phyloP scores from a whole-genome alignment of 2,113 vertebrate species.

The Paradoxurus hermaphroditus region DNA sequence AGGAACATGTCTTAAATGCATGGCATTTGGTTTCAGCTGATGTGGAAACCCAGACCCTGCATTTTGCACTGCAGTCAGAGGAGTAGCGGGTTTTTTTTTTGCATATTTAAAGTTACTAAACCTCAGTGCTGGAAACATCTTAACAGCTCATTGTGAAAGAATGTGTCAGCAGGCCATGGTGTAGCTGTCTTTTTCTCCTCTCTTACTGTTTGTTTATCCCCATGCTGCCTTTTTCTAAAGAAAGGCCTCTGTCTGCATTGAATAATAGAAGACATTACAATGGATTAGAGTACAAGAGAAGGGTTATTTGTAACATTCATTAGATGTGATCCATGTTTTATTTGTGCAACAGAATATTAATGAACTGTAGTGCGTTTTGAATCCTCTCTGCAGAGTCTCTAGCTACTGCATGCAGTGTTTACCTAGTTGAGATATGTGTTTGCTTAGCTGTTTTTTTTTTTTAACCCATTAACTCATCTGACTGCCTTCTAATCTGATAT shows the following conservation, averaged over 20 bases:
- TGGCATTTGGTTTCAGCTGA: slow-evolving; percentile 82
- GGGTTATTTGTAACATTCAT: slow-evolving; percentile 73
- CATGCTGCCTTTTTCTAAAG: slow-evolving; percentile 78
- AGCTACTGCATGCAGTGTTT: slow-evolving; percentile 79
- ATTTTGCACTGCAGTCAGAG: slow-evolving; percentile 78
- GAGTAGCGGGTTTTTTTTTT: slow-evolving; percentile 61
- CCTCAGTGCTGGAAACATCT: slow-evolving; percentile 77
- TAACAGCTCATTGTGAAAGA: slow-evolving; percentile 80
- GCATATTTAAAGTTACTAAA: slow-evolving; percentile 81
- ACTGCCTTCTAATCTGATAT: slow-evolving; percentile 66
- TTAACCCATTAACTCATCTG: slow-evolving; percentile 77
- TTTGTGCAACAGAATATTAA: slow-evolving; percentile 77
- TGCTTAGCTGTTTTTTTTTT: slow-evolving; percentile 66
- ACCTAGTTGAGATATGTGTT: slow-evolving; percentile 79
- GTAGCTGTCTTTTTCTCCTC: slow-evolving; percentile 77
- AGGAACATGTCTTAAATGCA: slow-evolving; percentile 84
- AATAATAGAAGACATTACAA: slow-evolving; percentile 77
- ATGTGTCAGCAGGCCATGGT: slow-evolving; percentile 82
- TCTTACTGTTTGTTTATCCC: slow-evolving; percentile 83
- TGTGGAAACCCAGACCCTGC: slow-evolving; percentile 71
- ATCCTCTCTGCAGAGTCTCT: slow-evolving; percentile 75
- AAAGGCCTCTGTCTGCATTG: slow-evolving; percentile 84
- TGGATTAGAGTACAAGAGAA: slow-evolving; percentile 73
- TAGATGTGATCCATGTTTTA: slow-evolving; percentile 70
- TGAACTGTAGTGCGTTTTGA: slow-evolving; percentile 76